phyloP scores from a whole-genome alignment of 2,888 invertebrate genomes.

The Aspidiotus rigidus region DNA sequence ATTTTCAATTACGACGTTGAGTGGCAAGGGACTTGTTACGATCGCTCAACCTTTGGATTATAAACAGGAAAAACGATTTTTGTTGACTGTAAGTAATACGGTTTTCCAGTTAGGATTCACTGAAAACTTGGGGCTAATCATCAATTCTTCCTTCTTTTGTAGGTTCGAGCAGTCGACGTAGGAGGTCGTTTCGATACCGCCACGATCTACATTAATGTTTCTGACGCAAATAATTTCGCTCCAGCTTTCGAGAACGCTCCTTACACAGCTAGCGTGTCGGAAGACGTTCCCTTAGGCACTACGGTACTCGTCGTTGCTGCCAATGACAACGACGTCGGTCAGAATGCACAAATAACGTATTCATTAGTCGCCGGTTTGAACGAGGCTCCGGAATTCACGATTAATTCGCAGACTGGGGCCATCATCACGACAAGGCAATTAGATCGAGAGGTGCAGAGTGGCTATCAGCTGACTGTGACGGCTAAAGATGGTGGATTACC shows the following conservation, averaged over 20 bases:
- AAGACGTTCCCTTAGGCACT: constrained; percentile 84
- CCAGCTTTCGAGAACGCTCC: constrained; percentile 90
- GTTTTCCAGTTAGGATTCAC: no score
- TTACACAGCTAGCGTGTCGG: constrained; percentile 72
- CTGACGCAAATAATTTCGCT: constrained; percentile 88
- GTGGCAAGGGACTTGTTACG: constrained; percentile 74
- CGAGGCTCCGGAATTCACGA: constrained; percentile 63
- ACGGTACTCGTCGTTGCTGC: constrained; percentile 87
- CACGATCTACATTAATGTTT: constrained; percentile 81
- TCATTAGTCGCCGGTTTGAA: constrained; percentile 56
- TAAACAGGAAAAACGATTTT: constrained; percentile 79
- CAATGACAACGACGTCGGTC: constrained; percentile 86
- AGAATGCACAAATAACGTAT: constrained; percentile 83
- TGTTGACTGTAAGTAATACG: constrained; percentile 54
- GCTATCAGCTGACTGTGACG: constrained; percentile 81
- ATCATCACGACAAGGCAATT: constrained; percentile 74
- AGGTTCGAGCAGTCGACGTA: constrained; percentile 72
- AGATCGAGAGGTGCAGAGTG: constrained; percentile 69
- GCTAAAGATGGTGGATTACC: constrained; percentile 89
- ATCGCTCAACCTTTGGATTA: constrained; percentile 85
- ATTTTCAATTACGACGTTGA: constrained; percentile 83
- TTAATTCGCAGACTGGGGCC: constrained; percentile 87
- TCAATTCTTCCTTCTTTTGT: constrained; percentile 38
- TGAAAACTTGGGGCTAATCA: neutral
- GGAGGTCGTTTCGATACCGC: constrained; percentile 81